Evolutionary conservation across 2,113 vertebrate species (phyloP).

Genomic region (Scopus umbretta): DNA sequence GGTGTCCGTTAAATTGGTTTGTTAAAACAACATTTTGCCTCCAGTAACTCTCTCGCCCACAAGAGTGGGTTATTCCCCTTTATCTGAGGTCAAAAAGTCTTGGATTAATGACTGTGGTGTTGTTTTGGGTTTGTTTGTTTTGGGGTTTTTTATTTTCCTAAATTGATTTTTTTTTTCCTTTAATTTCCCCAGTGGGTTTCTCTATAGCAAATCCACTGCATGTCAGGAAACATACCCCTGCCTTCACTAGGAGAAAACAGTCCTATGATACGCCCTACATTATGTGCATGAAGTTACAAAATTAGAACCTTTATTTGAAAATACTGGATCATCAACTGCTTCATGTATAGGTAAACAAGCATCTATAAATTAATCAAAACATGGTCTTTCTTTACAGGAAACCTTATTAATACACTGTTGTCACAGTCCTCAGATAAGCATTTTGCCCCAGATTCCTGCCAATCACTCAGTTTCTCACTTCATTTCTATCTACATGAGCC

Average conservation of each 20-base stretch:
- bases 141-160: not conserved
- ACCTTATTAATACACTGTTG: not conserved
- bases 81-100: not conserved
- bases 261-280: not conserved
- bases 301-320: not conserved
- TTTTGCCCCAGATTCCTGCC: not conserved
- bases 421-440: not conserved
- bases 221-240: not conserved
- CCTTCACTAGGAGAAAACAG: not conserved
- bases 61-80: not conserved
- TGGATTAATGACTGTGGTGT: not conserved
- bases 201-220: not conserved
- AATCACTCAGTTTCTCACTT: not conserved
- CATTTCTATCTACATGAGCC: not conserved
- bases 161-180: not conserved
- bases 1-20: not conserved
- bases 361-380: not conserved
- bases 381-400: not conserved
- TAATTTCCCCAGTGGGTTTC: not conserved
- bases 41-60: not conserved
- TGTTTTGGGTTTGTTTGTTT: not conserved
- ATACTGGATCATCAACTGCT: not conserved
- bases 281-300: not conserved
- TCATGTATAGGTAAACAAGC: not conserved
- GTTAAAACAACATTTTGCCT: not conserved